These are phyloP conservation scores for Bettongia penicillata DNA, from an alignment of 2,113 vertebrate species.

Conservation along the genomic window DNA sequence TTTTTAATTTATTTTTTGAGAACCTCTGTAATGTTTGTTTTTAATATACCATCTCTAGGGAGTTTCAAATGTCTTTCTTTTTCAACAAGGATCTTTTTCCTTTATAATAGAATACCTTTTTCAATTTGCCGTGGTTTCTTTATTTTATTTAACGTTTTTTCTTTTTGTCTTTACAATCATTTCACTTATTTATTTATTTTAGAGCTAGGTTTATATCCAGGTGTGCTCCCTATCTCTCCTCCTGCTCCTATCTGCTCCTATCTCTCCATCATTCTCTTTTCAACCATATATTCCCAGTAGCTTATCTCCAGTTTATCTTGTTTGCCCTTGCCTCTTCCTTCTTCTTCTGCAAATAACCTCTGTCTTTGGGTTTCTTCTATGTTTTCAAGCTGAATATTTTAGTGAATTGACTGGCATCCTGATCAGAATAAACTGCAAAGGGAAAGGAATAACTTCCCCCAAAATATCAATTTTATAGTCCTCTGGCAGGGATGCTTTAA, in stretches of 20 bases:
- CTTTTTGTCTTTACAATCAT: background rate
- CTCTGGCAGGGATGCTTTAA: background rate
- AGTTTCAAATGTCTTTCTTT: no score
- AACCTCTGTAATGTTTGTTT: no score
- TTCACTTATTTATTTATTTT: background rate
- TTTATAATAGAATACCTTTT: background rate
- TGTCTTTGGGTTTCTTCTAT: background rate
- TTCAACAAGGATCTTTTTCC: no score
- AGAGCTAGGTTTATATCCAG: background rate
- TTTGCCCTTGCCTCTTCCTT: background rate
- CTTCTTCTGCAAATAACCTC: no score
- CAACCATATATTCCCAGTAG: background rate
- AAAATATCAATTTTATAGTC: background rate
- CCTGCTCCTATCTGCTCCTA: background rate
- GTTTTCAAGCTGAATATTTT: background rate
- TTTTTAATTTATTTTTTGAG: no score
- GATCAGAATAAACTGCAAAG: background rate
- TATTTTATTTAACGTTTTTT: no score
- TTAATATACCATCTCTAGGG: no score
- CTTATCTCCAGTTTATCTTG: background rate
- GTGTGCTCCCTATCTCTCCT: background rate
- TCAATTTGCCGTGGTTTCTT: background rate
- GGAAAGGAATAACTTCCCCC: background rate
- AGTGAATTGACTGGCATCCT: background rate
- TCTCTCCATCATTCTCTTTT: background rate